Conservation (phyloP, 2,888 invertebrate genomes). For the Acanthacorydalis orientalis region DNA sequence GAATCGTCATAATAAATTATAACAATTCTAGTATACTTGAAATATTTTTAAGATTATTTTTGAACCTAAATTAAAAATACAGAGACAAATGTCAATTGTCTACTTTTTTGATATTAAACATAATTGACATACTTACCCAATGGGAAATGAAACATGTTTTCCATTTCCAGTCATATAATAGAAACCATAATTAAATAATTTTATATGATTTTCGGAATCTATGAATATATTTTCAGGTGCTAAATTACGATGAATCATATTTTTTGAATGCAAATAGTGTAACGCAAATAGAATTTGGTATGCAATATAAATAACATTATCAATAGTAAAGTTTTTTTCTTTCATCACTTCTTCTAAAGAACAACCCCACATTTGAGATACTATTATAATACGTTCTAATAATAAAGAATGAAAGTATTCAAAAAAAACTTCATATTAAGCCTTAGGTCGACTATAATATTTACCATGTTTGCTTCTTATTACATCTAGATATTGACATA, state of each 20-base stretch:
- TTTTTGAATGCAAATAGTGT: slow-evolving; percentile 49
- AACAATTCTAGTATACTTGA: no score
- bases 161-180: slow-evolving; percentile 82
- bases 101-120: background rate
- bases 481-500: slow-evolving; percentile 83
- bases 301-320: slow-evolving; percentile 45
- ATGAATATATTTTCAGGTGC: slow-evolving; percentile 70
- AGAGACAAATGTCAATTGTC: background rate
- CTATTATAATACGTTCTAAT: slow-evolving; percentile 65
- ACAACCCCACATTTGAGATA: slow-evolving; percentile 60
- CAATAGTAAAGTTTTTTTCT: slow-evolving; percentile 29
- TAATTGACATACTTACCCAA: slow-evolving; percentile 38
- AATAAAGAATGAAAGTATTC: slow-evolving; percentile 10
- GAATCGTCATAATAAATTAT: no score
- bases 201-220: slow-evolving; percentile 52
- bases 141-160: slow-evolving; percentile 76
- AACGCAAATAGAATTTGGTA: slow-evolving; percentile 60
- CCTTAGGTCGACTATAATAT: slow-evolving; percentile 6
- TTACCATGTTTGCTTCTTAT: slow-evolving; percentile 87
- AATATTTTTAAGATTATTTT: background rate
- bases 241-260: slow-evolving; percentile 64
- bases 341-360: slow-evolving; percentile 32
- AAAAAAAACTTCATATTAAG: background rate
- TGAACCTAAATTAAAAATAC: background rate
- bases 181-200: slow-evolving; percentile 86